Evolutionary conservation across 1,140 invertebrate species (phyloP), one percentile per base, ranked within the genome.

Genomic region (Plutomurus gul): DNA sequence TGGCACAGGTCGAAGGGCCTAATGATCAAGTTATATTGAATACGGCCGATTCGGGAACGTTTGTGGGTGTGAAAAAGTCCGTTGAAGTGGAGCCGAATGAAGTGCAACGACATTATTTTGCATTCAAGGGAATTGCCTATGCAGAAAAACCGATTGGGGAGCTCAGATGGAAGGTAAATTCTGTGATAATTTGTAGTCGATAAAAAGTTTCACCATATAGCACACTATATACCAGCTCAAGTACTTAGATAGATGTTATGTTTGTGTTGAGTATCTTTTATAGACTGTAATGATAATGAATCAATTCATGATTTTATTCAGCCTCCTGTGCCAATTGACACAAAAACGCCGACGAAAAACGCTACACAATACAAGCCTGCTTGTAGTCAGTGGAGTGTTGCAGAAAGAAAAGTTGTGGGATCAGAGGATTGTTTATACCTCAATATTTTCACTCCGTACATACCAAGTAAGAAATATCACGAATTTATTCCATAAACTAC

Each of bases 101-200:
- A 18, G 43, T 78, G 4, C 76, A 46, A 25, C 0, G 70, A 22
- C 47, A 18, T 22, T 76, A 70, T 71, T 81, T 37, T 33, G 37
- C 37, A 18, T 81, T 81, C 40, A 40, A 71, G 11, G 76, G 80
- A 47, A 78, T 81, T 47, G 76, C 80, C 0, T 81, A 81, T 39
- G 76, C 75, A 1, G 25, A 37, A 43, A 60, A 75, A n/a, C 79
- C 79, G 16, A 4, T 77, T 11, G 76, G 37, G 0, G 8, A 33
- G 1, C 20, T 40, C 4, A 51, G 76, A 27, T 81, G 75, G 76
- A 73, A 49, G 36, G 56, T 74, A 60, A 73, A 43, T 56, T 33
- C 37, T 27, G 7, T n/a, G 4, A 72, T 10, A 27, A 7, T 22
- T 22, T 30, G 33, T n/a, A 22, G 56, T 37, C 10, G 10, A 7